Evolutionary conservation across 2,797 vertebrate species (phyloP), one percentile per base, ranked within the genome.

Genomic region (Myiothlypis chrysogaster): DNA sequence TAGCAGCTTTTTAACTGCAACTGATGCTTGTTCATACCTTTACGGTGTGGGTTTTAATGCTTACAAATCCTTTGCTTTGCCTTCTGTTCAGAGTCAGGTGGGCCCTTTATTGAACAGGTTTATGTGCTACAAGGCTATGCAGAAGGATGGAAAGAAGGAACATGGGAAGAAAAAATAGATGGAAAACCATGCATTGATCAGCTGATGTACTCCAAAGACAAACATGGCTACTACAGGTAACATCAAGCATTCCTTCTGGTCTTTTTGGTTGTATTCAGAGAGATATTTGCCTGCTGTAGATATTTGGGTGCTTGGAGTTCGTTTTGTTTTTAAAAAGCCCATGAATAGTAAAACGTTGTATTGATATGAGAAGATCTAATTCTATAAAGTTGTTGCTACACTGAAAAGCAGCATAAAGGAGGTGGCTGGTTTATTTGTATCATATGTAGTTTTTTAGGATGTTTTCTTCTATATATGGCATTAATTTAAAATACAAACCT

Each of bases 131-230:
- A 99, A 95, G 98, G 98, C 82, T 99, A 99, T 0, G 98, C 98
- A 2, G 99, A 99, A 89, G 99, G 99, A 70, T 99, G 99, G 99
- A 99, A 98, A 41, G 99, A 99, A 81, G 99, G 99, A 12, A 98
- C 98, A 37, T 99, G 99, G 99, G 99, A 99, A 83, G 99, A 99
- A 97, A 99, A 99, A 94, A 98, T 99, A 32, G 98, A 99, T n/a
- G 97, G 98, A 93, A 98, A 98, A 68, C 98, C 98, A 0, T 99
- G 99, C 96, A 98, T 99, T 17, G 99, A 99, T n/a, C 98, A 98
- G 50, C 92, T 98, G 27, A 98, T 98, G 95, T 99, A 99, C 96
- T 98, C 98, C 13, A 98, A 98, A 96, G 99, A 99, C 96, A 99
- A 99, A 95, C 98, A 99, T 12, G 98, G 98, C 12, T 99, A 99